Evolutionary conservation across 2,888 invertebrate species (phyloP), one percentile per base, ranked within the genome.

Genomic region (Agonopterix heracliana): DNA sequence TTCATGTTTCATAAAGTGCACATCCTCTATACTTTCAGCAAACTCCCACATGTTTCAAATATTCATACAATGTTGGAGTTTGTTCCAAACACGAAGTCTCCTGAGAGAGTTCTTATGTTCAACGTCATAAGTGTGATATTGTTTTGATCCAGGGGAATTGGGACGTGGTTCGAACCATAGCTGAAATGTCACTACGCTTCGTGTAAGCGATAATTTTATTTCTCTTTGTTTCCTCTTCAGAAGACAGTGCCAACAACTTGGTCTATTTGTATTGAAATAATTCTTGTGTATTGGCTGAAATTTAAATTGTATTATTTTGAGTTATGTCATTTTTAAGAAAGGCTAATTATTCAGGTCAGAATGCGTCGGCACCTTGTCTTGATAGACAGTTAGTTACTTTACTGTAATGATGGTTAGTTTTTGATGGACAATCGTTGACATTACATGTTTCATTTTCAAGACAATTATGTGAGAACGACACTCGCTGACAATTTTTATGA

Each of bases 161-260:
- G 26, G 0, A 7, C 1, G 1, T 5, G 26, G 5, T 5, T 26
- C 26, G 26, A 26, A 26, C 26, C 26, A 26, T 38, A 11, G 57
- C 55, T 56, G 57, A 64, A 71, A 71, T 72, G 71, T 64, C 68
- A 63, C 51, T 57, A 48, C 38, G 54, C 57, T 57, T 53, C 64
- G 54, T 60, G 60, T 66, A 53, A 52, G 59, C 56, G 61, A 68
- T 73, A 68, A 76, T 76, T 71, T 74, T 70, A 68, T 76, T 70
- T 71, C 71, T 68, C 78, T 81, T 79, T 82, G 81, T 81, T 70
- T 66, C 66, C 60, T 55, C 59, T 64, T 59, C 42, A 35, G 47
- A 47, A 61, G 53, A 53, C 44, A 54, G 68, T 78, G 78, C 77
- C 81, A 80, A 79, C 74, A 70, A 59, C 59, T 59, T 54, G 56